Percentiles rank a stretch among this genome's conserved stretches.
Evolutionary conservation across 2,797 vertebrate genomes (phyloP).

Genomic region (Hippocampus kuda): DNA sequence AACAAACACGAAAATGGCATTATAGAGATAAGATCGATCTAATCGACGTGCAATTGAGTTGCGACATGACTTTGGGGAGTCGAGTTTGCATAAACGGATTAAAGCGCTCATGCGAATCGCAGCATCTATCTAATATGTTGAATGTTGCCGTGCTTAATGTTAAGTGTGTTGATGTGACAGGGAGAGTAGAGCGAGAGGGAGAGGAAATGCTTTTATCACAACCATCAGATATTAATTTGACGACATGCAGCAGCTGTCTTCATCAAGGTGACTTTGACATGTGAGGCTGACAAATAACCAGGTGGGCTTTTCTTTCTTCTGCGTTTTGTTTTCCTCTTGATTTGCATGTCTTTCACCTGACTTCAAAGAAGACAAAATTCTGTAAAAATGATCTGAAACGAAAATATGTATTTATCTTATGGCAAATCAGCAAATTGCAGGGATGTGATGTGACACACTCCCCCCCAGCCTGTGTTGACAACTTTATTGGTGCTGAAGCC

Average conservation of each 20-base stretch:
- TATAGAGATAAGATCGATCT: background rate
- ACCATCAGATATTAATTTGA: background rate
- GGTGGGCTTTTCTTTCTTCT: background rate
- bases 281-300: background rate
- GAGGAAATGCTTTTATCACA: background rate
- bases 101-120: background rate
- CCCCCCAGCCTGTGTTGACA: slow-evolving; percentile 6
- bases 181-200: background rate
- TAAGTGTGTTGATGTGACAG: background rate
- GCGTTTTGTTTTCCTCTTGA: background rate
- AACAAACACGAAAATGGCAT: background rate
- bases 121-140: background rate
- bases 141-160: background rate
- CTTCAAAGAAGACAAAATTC: background rate
- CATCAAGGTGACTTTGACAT: background rate
- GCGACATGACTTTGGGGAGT: background rate
- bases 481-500: slow-evolving; percentile 32
- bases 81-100: background rate
- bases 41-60: background rate
- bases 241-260: background rate
- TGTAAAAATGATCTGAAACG: background rate
- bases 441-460: background rate
- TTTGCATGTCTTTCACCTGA: background rate
- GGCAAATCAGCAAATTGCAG: background rate
- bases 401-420: background rate